Conservation (phyloP, 2,888 invertebrate genomes). For the Calliopum simillimum region DNA sequence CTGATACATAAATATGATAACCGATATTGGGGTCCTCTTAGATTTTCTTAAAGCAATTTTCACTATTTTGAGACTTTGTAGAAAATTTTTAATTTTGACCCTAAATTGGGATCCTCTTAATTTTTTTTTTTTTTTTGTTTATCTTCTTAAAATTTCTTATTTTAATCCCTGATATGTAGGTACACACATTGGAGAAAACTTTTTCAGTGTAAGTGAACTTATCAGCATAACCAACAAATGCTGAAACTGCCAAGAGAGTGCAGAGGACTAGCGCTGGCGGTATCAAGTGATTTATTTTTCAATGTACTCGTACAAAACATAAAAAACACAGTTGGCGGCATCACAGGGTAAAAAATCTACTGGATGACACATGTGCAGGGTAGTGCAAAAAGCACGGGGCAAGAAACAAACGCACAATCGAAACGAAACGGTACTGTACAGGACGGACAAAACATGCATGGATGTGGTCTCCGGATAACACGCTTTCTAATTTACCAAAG, state of each 20-base stretch:
- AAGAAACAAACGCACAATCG: not conserved
- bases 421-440: too few relatives aligned
- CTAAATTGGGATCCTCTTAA: too few relatives aligned
- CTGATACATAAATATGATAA: too few relatives aligned
- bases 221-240: slow-evolving; percentile 1
- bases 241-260: not conserved
- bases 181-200: too few relatives aligned
- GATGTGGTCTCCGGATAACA: slow-evolving; percentile 27
- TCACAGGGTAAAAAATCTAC: not conserved
- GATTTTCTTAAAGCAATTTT: too few relatives aligned
- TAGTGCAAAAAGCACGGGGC: not conserved
- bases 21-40: too few relatives aligned
- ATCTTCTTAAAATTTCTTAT: too few relatives aligned
- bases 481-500: slow-evolving; percentile 27
- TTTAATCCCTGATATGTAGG: too few relatives aligned
- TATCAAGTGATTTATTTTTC: slow-evolving; percentile 58
- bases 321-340: slow-evolving; percentile 37
- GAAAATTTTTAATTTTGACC: too few relatives aligned
- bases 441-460: slow-evolving; percentile 3
- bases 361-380: not conserved
- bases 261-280: not conserved
- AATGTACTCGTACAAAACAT: slow-evolving; percentile 52
- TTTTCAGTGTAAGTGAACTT: not conserved
- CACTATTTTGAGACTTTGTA: too few relatives aligned
- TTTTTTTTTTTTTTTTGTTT: too few relatives aligned